Conservation (phyloP, 1,140 invertebrate genomes). For the Dryas iulia region DNA sequence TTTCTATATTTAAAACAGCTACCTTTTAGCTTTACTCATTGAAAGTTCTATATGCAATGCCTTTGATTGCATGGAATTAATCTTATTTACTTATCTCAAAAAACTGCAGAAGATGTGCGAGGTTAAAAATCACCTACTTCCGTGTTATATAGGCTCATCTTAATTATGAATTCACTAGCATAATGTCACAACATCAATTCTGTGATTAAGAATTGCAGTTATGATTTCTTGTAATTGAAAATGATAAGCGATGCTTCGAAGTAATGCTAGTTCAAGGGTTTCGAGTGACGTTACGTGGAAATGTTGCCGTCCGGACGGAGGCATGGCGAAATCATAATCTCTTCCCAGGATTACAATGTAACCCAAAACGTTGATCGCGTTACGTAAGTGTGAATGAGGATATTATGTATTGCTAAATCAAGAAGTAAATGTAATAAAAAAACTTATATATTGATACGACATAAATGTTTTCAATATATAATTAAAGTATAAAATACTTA, state of each 20-base stretch:
- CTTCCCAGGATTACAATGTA: conserved; percentile 38
- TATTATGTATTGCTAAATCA: background rate
- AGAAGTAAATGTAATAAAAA: background rate
- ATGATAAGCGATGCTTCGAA: conserved; percentile 6
- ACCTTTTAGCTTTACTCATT: too few species aligned
- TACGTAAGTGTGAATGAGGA: conserved; percentile 3
- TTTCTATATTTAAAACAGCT: too few species aligned
- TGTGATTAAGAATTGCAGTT: background rate
- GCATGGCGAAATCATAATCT: conserved; percentile 50
- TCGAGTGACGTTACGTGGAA: conserved; percentile 61
- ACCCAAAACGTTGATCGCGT: conserved; percentile 30
- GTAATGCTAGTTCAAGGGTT: conserved; percentile 22
- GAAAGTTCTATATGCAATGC: too few species aligned
- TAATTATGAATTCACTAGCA: too few species aligned
- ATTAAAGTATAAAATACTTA: background rate
- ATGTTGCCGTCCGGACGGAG: conserved; percentile 27
- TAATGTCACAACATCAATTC: background rate
- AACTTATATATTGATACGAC: background rate
- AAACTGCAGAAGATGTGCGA: too few species aligned
- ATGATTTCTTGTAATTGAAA: background rate
- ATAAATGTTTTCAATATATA: too few species aligned
- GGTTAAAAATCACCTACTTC: too few species aligned
- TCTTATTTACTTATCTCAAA: too few species aligned
- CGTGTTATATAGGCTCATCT: too few species aligned
- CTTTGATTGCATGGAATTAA: too few species aligned